Base-by-base conservation (phyloP, 2,797 vertebrate species). In the Lepus oiostolus region DNA sequence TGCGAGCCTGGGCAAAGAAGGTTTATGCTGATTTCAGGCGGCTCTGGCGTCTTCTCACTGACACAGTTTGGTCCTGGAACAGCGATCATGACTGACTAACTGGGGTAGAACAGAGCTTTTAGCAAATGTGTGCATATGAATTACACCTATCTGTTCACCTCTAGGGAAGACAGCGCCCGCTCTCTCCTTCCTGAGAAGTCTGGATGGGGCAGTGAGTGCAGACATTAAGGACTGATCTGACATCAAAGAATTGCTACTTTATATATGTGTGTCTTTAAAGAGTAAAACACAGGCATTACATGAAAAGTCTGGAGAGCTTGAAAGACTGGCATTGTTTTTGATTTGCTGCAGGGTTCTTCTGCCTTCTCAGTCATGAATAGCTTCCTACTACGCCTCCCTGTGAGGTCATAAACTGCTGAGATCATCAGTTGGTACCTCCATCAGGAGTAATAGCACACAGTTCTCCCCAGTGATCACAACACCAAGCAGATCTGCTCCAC, bases 281-380 rank as follows among this genome's bases (percentile, higher is more conserved):
- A 75, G 58, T 22, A 83, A 88, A 94, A 95, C 21, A 58, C 54
- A 58, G 4, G 14, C 19, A 68, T n/a, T 60, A 71, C 1, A 17
- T 11, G 11, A 80, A 71, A 77, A 67, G 24, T 52, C 38, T 4
- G 12, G 63, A 30, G 24, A 11, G 9, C 16, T 79, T 82, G 38
- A 82, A 94, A 81, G 38, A 68, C 19, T 63, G 38, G 1, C 13
- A 35, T 32, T 58, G 91, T 95, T 96, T 83, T 70, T 52, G 10
- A 90, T 87, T 88, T 82, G 58, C 19, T 81, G 83, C 13, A 85
- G 77, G 84, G 38, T 11, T 68, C 88, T 86, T 52, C 47, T 60
- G 35, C 10, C 96, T 95, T 95, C 81, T 24, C 12, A 35, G 50
- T 47, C 90, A 92, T 93, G 86, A 97, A 86, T 30, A 81, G 50